A percentile compares a stretch with the other conserved stretches of the same genome.
Evolutionary conservation across 2,888 invertebrate genomes (phyloP).

Genomic region (Lacanobia wlatinum): DNA sequence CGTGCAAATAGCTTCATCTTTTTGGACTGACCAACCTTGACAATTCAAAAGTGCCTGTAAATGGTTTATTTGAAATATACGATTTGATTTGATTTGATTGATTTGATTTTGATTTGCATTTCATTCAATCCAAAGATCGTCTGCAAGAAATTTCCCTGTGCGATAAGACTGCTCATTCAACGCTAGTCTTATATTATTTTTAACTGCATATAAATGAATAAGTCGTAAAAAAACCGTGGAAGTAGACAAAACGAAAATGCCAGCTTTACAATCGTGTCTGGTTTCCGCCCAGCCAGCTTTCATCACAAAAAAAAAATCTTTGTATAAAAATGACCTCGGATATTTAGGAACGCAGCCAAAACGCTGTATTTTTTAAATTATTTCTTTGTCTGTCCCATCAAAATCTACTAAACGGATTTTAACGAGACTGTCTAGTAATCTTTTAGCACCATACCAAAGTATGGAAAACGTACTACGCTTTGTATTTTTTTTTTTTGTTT

Average conservation of each 20-base stretch:
- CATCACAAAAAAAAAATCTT: not conserved
- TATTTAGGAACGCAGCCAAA: conserved; percentile 54
- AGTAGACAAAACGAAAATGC: not conserved
- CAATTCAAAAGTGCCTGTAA: no score
- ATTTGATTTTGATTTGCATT: no score
- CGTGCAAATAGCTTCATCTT: no score
- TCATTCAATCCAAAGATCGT: no score
- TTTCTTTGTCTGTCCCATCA: conserved; percentile 29
- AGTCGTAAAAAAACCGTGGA: no score
- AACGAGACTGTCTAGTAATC: conserved; percentile 42
- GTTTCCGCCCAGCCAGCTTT: not conserved
- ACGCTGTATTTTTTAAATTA: conserved; percentile 41
- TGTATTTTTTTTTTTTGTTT: not conserved
- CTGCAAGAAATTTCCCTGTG: no score
- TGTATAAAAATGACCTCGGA: conserved; percentile 4
- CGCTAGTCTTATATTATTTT: no score
- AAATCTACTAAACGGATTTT: conserved; percentile 56
- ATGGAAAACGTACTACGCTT: not conserved
- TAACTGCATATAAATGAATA: no score
- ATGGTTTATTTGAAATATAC: no score
- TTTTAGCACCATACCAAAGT: conserved; percentile 3
- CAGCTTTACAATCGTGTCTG: not conserved
- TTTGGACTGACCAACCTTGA: no score
- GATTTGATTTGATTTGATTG: no score
- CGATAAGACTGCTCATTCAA: no score